Evolutionary conservation across 2,888 invertebrate genomes (phyloP), one percentile per base, ranked within the genome.

Genomic region (Lycophotia porphyrea): DNA sequence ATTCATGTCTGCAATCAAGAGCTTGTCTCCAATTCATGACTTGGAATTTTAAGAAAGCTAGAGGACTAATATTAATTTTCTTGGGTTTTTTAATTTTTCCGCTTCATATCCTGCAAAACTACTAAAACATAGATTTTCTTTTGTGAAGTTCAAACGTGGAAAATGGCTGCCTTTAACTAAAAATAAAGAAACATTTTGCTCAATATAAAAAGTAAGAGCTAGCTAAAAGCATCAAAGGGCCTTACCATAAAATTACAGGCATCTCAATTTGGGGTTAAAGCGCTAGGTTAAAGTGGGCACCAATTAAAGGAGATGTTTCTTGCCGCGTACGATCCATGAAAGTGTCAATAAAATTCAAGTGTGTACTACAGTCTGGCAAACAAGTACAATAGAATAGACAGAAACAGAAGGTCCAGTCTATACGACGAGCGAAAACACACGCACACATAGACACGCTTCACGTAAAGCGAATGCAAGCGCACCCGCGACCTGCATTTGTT

Each of bases 231-330:
- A 75, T 61, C n/a, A 60, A 63, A 72, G n/a, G 34, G n/a, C 18
- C 42, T 64, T 39, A 49, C 52, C 31, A 75, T 74, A 52, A 67
- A 76, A 66, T 71, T 60, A 70, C 27, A 67, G 61, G 60, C 63
- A 72, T 76, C 72, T 76, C 72, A 82, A 71, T 76, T 64, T 65
- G 24, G 63, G 65, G 71, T 72, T 44, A 36, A 55, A 44, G 47
- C 61, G 61, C 65, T 49, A 66, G 63, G 80, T 71, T 42, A 80
- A 77, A 80, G 75, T 85, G 83, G 66, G 74, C 61, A 71, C 77
- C 80, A 85, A 84, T 85, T 85, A 80, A 70, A 74, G 24, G 49
- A 73, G 71, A 63, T 49, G 71, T 80, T 80, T 74, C 67, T 70
- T 63, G 42, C 39, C 55, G 52, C 39, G 36, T 71, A 71, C 64